A percentile compares a stretch with the other conserved stretches of the same genome.
phyloP scores from a whole-genome alignment of 2,797 vertebrate species.

The Manis crassicaudata region DNA sequence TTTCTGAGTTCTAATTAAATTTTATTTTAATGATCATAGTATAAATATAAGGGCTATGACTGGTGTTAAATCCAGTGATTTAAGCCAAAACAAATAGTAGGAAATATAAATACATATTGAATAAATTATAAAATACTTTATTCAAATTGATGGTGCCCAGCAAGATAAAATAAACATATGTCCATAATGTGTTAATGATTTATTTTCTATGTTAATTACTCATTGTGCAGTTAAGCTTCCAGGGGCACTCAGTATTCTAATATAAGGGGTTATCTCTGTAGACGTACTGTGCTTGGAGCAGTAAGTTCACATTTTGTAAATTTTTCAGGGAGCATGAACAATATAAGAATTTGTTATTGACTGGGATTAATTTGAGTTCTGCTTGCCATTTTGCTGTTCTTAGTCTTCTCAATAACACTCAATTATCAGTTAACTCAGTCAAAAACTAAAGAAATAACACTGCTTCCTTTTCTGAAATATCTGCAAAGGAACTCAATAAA shows the following conservation, averaged over 20 bases:
- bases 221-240: slow-evolving; percentile 69
- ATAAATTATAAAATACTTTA: slow-evolving; percentile 68
- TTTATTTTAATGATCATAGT: slow-evolving; percentile 40
- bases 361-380: slow-evolving; percentile 65
- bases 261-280: slow-evolving; percentile 49
- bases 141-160: slow-evolving; percentile 67
- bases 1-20: slow-evolving; percentile 27
- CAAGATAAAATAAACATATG: slow-evolving; percentile 76
- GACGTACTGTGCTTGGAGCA: slow-evolving; percentile 48
- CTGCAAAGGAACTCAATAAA: slow-evolving; percentile 72
- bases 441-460: slow-evolving; percentile 67
- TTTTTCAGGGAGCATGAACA: slow-evolving; percentile 29
- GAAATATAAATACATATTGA: slow-evolving; percentile 39
- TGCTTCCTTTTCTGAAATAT: slow-evolving; percentile 73
- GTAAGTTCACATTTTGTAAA: slow-evolving; percentile 44
- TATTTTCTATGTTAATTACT: slow-evolving; percentile 77
- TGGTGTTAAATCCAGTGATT: background rate
- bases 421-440: slow-evolving; percentile 77
- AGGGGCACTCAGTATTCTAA: slow-evolving; percentile 66
- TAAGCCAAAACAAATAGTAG: slow-evolving; percentile 57
- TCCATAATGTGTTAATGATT: slow-evolving; percentile 66
- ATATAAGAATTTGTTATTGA: slow-evolving; percentile 4
- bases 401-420: slow-evolving; percentile 51
- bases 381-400: slow-evolving; percentile 67
- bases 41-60: background rate